Evolutionary conservation across 35 echinoderm and acorn worm species (phyloP).

Genomic region (Apostichopus japonicus): DNA sequence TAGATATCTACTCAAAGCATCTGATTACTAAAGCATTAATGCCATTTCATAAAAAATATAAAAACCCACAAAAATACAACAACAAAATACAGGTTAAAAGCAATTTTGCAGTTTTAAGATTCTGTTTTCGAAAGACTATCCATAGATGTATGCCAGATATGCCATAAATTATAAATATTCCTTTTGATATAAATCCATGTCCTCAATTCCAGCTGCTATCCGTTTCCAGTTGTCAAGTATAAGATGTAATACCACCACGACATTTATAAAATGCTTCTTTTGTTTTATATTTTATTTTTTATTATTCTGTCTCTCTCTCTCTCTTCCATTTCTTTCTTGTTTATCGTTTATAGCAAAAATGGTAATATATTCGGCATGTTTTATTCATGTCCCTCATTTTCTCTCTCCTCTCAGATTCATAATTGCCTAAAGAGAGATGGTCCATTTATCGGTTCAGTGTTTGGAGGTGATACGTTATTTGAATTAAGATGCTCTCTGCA

Average conservation of each 20-base stretch:
- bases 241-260: not conserved
- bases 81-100: no score
- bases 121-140: no score
- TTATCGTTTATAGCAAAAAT: no score
- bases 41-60: no score
- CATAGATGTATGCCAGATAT: not conserved
- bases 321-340: no score
- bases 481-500: constrained; percentile 95
- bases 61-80: no score
- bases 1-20: no score
- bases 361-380: not conserved
- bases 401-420: constrained; percentile 71
- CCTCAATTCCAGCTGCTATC: not conserved
- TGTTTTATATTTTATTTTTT: not conserved
- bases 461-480: constrained; percentile 96
- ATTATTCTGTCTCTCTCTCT: no score
- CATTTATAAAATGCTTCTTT: not conserved
- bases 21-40: no score
- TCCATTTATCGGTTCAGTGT: constrained; percentile 90
- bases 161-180: constrained; percentile 1
- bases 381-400: not conserved
- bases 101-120: no score
- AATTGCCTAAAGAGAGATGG: constrained; percentile 86
- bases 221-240: not conserved
- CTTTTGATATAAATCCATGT: not conserved